A percentile compares a stretch with the other conserved stretches of the same genome.
Evolutionary conservation across 1,140 invertebrate species (phyloP).

Genomic region (Drosophila kohkoa): DNA sequence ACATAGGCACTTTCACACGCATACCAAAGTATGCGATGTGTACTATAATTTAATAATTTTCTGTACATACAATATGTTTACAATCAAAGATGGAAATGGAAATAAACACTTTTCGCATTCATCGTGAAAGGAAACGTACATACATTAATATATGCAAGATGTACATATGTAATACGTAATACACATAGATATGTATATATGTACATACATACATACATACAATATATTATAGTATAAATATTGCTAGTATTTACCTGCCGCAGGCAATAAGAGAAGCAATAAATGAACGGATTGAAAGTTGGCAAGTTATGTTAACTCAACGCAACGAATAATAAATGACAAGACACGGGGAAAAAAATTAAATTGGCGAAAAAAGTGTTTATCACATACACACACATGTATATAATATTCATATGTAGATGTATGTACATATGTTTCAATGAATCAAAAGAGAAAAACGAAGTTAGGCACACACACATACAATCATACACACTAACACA

Average conservation of each 20-base stretch:
- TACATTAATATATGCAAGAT: constrained; percentile 19
- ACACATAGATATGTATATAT: constrained; percentile 8
- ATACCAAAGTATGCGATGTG: constrained; percentile 15
- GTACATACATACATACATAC: constrained; percentile 27
- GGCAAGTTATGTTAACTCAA: constrained; percentile 18
- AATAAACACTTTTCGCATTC: constrained; percentile 18
- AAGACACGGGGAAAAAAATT: constrained; percentile 22
- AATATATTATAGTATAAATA: constrained; percentile 17
- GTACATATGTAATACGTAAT: constrained; percentile 32
- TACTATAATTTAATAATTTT: constrained; percentile 16
- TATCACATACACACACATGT: constrained; percentile 31
- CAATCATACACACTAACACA: constrained; percentile 15
- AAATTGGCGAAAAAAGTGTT: constrained; percentile 37
- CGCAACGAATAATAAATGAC: constrained; percentile 25
- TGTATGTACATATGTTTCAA: constrained; percentile 19
- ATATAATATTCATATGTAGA: constrained; percentile 2
- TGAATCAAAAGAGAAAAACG: constrained; percentile 45
- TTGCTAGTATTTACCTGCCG: constrained; percentile 19
- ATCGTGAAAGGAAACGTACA: constrained; percentile 8
- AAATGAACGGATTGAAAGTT: constrained; percentile 17
- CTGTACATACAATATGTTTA: background rate
- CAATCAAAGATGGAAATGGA: constrained; percentile 13
- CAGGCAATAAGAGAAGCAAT: constrained; percentile 26
- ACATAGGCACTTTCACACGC: constrained; percentile 16
- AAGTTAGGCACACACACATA: constrained; percentile 35